A percentile compares a stretch with the other conserved stretches of the same genome.
phyloP scores from a whole-genome alignment of 30 jellyfish, hydroid and myxozoan genomes.

The Hydractinia echinata region DNA sequence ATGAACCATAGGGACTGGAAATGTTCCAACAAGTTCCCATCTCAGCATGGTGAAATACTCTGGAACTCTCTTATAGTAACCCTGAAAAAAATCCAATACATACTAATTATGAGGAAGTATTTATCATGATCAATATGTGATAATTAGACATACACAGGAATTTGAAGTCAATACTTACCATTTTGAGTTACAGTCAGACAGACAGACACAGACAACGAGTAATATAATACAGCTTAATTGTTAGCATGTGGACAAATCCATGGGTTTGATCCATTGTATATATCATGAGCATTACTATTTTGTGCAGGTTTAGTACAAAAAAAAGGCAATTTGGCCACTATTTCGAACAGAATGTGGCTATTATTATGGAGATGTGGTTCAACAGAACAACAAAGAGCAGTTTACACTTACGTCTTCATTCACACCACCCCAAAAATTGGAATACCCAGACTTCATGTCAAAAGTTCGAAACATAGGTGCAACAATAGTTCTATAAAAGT shows the following conservation, averaged over 20 bases:
- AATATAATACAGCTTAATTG: too few species aligned
- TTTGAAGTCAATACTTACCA: not conserved
- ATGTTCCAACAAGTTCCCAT: constrained; percentile 71
- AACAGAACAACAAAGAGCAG: not conserved
- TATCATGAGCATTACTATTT: not conserved
- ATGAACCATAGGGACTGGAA: constrained; percentile 91
- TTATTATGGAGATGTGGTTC: not conserved
- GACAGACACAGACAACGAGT: not conserved
- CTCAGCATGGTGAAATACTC: constrained; percentile 59
- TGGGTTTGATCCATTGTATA: not conserved
- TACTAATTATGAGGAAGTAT: not conserved
- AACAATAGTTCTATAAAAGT: constrained; percentile 49
- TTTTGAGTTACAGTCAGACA: not conserved
- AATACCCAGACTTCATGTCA: constrained; percentile 48
- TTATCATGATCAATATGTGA: not conserved
- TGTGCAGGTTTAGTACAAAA: not conserved
- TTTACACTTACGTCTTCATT: constrained; percentile 60
- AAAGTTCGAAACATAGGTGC: constrained; percentile 83
- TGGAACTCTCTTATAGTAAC: constrained; percentile 81
- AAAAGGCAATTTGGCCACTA: not conserved
- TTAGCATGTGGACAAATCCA: too few species aligned
- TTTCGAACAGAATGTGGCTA: not conserved
- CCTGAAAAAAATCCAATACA: constrained; percentile 33
- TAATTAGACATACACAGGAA: not conserved
- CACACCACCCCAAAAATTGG: constrained; percentile 97